Evolutionary conservation across 2,797 vertebrate genomes (phyloP), one percentile per base, ranked within the genome.

Genomic region (Enteromius unitaeniatus): DNA sequence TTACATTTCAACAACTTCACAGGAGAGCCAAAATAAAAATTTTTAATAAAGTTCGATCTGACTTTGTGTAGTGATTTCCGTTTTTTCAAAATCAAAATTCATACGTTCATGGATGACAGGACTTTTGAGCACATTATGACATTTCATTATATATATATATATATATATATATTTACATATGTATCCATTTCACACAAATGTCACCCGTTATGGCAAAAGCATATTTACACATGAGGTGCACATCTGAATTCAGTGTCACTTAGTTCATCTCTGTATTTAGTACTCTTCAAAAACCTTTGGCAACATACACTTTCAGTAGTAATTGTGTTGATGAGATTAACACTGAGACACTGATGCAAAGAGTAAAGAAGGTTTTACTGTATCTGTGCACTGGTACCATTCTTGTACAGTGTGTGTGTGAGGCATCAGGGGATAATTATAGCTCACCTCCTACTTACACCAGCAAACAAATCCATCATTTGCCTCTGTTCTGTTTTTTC

Each of bases 371-470:
- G 17, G 15, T 26, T 72, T 49, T 11, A 23, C 55, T 60, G n/a
- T 60, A 60, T 62, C 26, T 73, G 19, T 34, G 19, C 47, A 21
- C 26, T 21, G 3, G 70, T 74, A 28, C 2, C 31, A 51, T 21
- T 74, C 5, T 34, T 53, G 53, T 74, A n/a, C 28, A 53, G 11
- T 77, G 51, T 76, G 74, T 42, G 55, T 45, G 55, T 3, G 53
- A 40, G 21, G 28, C 14, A 1, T 45, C 55, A 28, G 75, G 75
- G 75, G 34, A 78, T 78, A 62, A 78, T 78, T 78, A 78, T 28
- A 78, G 75, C 75, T 78, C 55, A 78, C 37, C 75, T 78, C 55
- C 75, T 47, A 60, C 74, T 77, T 23, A 77, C 53, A 78, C 17
- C 15, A 28, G 53, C 76, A 78, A 78, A 64, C 58, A 78, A 21